Conservation (phyloP, 35 echinoderm and acorn worm genomes). For the Amphiura filiformis region DNA sequence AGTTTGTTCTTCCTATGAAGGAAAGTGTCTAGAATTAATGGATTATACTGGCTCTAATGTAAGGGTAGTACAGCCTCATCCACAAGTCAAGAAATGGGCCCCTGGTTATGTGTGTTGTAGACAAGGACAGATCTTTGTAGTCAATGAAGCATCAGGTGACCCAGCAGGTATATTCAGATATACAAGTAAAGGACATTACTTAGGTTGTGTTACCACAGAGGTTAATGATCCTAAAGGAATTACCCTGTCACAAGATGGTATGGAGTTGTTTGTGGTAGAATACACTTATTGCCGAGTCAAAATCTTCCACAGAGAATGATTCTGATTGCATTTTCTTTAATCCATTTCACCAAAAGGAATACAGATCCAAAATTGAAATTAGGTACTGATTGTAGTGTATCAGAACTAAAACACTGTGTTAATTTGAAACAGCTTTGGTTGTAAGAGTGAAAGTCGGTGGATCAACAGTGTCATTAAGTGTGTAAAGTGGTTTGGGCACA, state of each 20-base stretch:
- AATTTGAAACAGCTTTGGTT: too few relatives aligned
- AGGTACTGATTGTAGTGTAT: too few relatives aligned
- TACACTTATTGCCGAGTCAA: too few relatives aligned
- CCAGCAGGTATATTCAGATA: neutral
- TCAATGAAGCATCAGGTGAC: neutral
- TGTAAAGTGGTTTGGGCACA: too few relatives aligned
- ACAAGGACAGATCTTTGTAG: neutral
- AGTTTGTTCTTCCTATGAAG: neutral
- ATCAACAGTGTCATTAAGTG: too few relatives aligned
- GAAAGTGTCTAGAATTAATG: neutral
- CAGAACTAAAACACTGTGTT: too few relatives aligned
- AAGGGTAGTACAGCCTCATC: neutral
- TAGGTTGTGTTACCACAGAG: neutral
- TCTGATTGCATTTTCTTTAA: too few relatives aligned
- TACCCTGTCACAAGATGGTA: neutral
- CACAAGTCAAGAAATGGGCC: neutral
- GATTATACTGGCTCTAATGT: neutral
- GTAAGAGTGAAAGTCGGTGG: too few relatives aligned
- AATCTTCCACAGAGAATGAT: too few relatives aligned
- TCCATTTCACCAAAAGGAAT: too few relatives aligned
- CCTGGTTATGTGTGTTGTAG: neutral
- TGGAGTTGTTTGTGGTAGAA: neutral
- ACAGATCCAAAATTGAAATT: too few relatives aligned
- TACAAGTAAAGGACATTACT: neutral
- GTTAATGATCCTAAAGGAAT: neutral